A percentile compares a stretch with the other conserved stretches of the same genome.
Conservation (phyloP, 2,888 invertebrate genomes). For the Steinernema hermaphroditum region DNA sequence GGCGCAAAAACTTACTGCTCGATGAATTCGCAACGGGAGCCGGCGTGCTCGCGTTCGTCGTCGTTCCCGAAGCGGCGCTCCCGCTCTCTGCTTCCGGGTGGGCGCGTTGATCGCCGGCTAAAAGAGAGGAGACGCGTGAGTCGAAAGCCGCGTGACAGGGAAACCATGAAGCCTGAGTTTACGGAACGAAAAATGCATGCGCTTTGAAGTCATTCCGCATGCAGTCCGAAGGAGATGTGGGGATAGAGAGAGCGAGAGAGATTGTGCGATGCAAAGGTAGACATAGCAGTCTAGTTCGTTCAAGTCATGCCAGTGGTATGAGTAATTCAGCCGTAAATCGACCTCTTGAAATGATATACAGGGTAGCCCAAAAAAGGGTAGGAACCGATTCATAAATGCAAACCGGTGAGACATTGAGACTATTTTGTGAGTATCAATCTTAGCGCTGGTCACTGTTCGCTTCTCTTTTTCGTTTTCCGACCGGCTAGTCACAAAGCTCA, state of each 20-base stretch:
- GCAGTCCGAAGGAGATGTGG: neutral
- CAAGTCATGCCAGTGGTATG: no score
- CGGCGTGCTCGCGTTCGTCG: neutral
- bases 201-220: neutral
- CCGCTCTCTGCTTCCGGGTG: constrained; percentile 53
- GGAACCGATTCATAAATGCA: no score
- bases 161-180: no score
- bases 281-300: no score
- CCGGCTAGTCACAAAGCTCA: no score
- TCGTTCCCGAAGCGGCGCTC: constrained; percentile 1
- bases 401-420: no score
- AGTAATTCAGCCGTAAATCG: no score
- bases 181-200: neutral
- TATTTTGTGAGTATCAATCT: no score
- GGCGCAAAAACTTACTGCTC: neutral
- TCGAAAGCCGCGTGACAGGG: neutral
- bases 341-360: no score
- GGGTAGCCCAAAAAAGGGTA: no score
- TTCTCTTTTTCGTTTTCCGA: no score
- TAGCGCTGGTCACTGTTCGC: no score
- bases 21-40: neutral
- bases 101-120: constrained; percentile 63
- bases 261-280: neutral
- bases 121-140: constrained; percentile 41
- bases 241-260: constrained; percentile 20